These are phyloP conservation scores for Drosophila kurseongensis DNA, from an alignment of 1,140 invertebrate species.

Conservation along the genomic window DNA sequence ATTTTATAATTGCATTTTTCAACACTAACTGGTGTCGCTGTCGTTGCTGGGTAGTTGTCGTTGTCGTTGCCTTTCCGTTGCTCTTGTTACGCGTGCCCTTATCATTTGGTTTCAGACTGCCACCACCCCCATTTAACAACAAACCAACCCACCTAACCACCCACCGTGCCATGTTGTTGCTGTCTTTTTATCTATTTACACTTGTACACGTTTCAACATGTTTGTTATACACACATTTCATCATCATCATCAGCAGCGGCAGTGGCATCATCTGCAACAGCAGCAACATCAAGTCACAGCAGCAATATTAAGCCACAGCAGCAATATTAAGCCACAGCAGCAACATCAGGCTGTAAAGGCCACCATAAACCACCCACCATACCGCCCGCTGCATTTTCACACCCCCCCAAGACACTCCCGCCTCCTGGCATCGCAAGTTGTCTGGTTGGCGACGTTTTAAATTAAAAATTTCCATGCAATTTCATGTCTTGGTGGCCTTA, in stretches of 20 bases:
- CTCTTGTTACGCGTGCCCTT: constrained; percentile 44
- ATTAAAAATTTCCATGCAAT: constrained; percentile 67
- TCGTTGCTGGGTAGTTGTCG: constrained; percentile 15
- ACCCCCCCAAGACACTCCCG: neutral
- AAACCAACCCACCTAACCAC: constrained; percentile 2
- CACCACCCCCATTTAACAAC: constrained; percentile 5
- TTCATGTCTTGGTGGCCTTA: constrained; percentile 56
- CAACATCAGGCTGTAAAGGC: neutral
- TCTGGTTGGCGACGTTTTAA: constrained; percentile 37
- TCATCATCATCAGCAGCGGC: constrained; percentile 40
- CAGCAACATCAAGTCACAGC: constrained; percentile 10
- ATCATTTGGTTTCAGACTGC: constrained; percentile 38
- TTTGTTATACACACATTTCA: constrained; percentile 69
- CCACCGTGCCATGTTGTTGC: constrained; percentile 14
- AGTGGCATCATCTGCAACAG: constrained; percentile 16
- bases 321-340: neutral
- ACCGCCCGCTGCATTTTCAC: constrained; percentile 2
- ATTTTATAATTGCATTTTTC: constrained; percentile 75
- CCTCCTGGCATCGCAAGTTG: neutral
- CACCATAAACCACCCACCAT: neutral
- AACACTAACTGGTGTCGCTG: constrained; percentile 55
- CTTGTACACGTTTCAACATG: constrained; percentile 79
- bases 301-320: constrained; percentile 8
- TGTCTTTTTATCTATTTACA: constrained; percentile 76
- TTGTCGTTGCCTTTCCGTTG: constrained; percentile 17